Conservation (phyloP, 2,113 vertebrate species). For the Poeciliopsis retropinna region DNA sequence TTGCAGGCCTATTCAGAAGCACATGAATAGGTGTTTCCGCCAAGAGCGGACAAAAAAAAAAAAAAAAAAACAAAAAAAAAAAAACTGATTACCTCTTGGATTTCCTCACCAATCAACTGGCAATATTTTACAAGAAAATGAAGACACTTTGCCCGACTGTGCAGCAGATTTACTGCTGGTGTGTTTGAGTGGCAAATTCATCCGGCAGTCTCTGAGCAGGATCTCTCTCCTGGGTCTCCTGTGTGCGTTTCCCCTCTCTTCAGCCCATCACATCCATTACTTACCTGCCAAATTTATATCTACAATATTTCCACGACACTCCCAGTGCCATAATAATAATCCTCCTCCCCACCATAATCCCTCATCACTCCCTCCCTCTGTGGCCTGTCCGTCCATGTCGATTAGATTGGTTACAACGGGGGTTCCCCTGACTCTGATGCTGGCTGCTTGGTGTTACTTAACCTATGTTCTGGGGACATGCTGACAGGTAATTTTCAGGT, state of each 20-base stretch:
- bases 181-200: conserved; percentile 8
- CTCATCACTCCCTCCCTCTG: conserved; percentile 22
- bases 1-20: not conserved
- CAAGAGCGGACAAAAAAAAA: no score
- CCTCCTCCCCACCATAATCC: conserved; percentile 20
- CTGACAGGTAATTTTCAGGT: conserved; percentile 34
- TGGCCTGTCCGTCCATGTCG: conserved; percentile 64
- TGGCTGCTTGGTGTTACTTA: conserved; percentile 10
- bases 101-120: not conserved
- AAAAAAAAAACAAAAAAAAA: no score
- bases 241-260: not conserved
- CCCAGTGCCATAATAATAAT: conserved; percentile 11
- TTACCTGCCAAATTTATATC: not conserved
- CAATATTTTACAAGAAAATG: not conserved
- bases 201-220: conserved; percentile 10
- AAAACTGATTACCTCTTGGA: not conserved
- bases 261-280: not conserved
- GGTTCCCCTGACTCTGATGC: conserved; percentile 74
- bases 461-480: conserved; percentile 8
- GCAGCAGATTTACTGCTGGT: not conserved
- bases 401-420: conserved; percentile 79
- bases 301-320: not conserved
- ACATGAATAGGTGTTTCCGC: no score
- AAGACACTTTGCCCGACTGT: not conserved
- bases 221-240: conserved; percentile 13